Evolutionary conservation across 2,888 invertebrate genomes (phyloP), one percentile per base, ranked within the genome.

Genomic region (Epinotia brunnichana): DNA sequence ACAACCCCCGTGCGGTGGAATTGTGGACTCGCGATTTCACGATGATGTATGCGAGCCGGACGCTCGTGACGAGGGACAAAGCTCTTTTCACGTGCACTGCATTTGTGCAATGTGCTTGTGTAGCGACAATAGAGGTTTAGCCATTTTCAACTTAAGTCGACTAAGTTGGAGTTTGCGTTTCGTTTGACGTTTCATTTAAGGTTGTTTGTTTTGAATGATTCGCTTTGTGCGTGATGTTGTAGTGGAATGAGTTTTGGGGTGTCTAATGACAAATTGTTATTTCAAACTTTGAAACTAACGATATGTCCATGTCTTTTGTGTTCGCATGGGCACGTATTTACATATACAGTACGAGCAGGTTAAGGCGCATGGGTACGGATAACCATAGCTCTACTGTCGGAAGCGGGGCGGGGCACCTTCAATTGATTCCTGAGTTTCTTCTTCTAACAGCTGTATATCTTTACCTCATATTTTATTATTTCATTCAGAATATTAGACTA

Each of bases 121-220:
- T 19, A 19, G 19, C 17, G 53, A 53, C 53, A 35, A 64, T 35
- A 54, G 54, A 53, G 19, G 13, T 41, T 39, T 64, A 39, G 66
- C 66, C 21, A 66, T 66, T 66, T n/a, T 66, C 39, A 64, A 64
- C 64, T 64, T 56, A 66, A 11, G 62, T 11, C 48, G 11, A 9
- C 44, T 15, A 70, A 72, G 67, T 72, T 67, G 13, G 60, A 48
- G 67, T 67, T 61, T 13, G 60, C 35, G 71, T 61, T 71, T 56
- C 29, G 24, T 72, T 71, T 67, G 71, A 67, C 60, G 53, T 68
- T 72, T 72, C 54, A 68, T 72, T 61, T 72, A 54, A 72, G 54
- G 61, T 54, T 56, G 57, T 44, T 53, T 44, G 61, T 54, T 67
- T 59, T 66, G 71, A 21, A 15, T 44, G 15, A 64, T 53, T 19